These are phyloP conservation scores for Neodiprion fabricii DNA, from an alignment of 1,140 invertebrate species.

Conservation along the genomic window DNA sequence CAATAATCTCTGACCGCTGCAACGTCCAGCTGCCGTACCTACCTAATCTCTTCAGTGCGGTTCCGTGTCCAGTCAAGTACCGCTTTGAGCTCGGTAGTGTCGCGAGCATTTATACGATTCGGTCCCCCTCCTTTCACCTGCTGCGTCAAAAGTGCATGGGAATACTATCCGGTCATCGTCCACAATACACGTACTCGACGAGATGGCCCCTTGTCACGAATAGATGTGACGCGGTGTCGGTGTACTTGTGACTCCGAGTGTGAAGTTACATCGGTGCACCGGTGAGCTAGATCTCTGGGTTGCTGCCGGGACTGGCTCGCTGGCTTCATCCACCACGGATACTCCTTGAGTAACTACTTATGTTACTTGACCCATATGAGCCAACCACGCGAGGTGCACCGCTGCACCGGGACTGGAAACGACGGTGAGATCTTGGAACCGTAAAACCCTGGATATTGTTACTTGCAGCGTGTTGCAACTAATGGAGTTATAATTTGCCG, in stretches of 20 bases:
- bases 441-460: conserved; percentile 32
- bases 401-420: neutral
- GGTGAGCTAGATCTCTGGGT: too few relatives aligned
- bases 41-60: neutral
- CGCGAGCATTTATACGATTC: neutral
- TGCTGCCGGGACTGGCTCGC: neutral
- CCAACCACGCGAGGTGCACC: conserved; percentile 17
- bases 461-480: conserved; percentile 37
- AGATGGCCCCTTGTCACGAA: neutral
- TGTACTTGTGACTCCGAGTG: neutral
- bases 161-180: neutral
- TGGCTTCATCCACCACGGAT: neutral
- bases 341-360: conserved; percentile 38
- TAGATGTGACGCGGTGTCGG: neutral
- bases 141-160: neutral
- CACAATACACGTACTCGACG: neutral
- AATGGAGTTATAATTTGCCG: conserved; percentile 29
- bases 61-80: neutral
- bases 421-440: neutral
- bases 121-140: neutral
- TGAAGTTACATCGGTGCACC: conserved; percentile 23
- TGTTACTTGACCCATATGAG: conserved; percentile 41
- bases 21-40: neutral
- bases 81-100: neutral
- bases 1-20: neutral